Evolutionary conservation across 2,113 vertebrate genomes (phyloP).

Genomic region (Alethe castanea): DNA sequence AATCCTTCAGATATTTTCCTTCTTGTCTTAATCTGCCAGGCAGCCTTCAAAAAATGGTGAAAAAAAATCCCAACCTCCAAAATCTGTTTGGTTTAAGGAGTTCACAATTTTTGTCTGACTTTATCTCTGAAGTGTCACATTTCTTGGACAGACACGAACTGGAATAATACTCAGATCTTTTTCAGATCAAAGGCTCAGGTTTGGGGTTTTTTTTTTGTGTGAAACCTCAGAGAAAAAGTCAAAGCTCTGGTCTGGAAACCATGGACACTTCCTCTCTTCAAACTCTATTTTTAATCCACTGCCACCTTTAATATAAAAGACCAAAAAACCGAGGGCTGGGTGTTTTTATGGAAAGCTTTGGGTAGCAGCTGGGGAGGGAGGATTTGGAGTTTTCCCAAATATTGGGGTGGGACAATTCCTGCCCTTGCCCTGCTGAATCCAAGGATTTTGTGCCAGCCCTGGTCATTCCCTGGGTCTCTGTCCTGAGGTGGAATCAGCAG

Average conservation of each 20-base stretch:
- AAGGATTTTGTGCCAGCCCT: not conserved
- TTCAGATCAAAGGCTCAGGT: not conserved
- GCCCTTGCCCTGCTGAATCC: not conserved
- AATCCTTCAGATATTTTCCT: not conserved
- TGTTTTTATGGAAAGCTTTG: not conserved
- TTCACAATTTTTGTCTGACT: not conserved
- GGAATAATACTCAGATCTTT: not conserved
- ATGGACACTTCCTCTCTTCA: not conserved
- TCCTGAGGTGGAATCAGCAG: not conserved
- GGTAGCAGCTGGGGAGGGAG: not conserved
- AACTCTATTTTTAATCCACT: not conserved
- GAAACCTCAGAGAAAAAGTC: not conserved
- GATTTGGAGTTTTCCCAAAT: not conserved
- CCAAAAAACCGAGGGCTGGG: fast-evolving
- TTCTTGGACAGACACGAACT: not conserved
- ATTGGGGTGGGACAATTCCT: not conserved
- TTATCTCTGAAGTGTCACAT: not conserved
- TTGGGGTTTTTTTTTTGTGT: not conserved
- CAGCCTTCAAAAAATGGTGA: not conserved
- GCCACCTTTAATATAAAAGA: not conserved
- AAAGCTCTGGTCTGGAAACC: not conserved
- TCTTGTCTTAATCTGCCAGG: not conserved
- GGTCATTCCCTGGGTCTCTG: not conserved
- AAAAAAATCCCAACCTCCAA: not conserved
- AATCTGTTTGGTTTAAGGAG: not conserved